These are phyloP conservation scores for Deroplatys truncata DNA, from an alignment of 2,888 invertebrate species.

Conservation along the genomic window DNA sequence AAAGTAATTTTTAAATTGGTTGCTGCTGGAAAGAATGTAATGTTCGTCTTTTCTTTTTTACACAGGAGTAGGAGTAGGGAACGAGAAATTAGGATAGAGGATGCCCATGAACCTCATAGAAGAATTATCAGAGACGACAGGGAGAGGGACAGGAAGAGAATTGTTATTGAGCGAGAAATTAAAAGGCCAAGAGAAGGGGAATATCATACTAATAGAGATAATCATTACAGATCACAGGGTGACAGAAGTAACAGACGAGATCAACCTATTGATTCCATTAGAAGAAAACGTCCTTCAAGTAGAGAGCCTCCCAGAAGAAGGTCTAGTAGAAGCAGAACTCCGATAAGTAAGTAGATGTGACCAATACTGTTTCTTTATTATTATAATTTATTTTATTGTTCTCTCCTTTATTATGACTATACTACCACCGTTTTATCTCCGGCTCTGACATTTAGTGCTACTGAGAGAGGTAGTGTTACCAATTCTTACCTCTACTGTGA, in stretches of 20 bases:
- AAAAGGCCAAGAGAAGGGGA: constrained; percentile 18
- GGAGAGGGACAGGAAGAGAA: background rate
- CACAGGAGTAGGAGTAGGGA: constrained; percentile 34
- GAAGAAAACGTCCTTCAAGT: constrained; percentile 14
- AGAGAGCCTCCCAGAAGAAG: constrained; percentile 27
- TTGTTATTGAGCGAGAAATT: background rate
- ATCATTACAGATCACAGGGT: background rate
- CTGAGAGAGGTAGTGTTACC: too few relatives aligned
- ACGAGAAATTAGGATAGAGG: constrained; percentile 27
- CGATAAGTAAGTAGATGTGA: background rate
- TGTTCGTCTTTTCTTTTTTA: background rate
- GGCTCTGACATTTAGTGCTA: too few relatives aligned
- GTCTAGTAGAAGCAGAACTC: constrained; percentile 20
- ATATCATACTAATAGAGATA: background rate
- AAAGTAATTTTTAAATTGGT: background rate
- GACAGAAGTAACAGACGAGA: background rate
- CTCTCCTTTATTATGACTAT: too few relatives aligned
- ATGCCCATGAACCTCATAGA: constrained; percentile 1
- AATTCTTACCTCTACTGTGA: too few relatives aligned
- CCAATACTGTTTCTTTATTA: background rate
- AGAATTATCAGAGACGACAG: constrained; percentile 1
- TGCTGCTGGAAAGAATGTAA: background rate
- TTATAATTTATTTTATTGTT: too few relatives aligned
- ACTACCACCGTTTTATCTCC: too few relatives aligned
- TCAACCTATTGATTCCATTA: background rate